A percentile compares a stretch with the other conserved stretches of the same genome.
These are phyloP conservation scores for Folsomia candida DNA, from an alignment of 2,888 invertebrate genomes.

Conservation along the genomic window DNA sequence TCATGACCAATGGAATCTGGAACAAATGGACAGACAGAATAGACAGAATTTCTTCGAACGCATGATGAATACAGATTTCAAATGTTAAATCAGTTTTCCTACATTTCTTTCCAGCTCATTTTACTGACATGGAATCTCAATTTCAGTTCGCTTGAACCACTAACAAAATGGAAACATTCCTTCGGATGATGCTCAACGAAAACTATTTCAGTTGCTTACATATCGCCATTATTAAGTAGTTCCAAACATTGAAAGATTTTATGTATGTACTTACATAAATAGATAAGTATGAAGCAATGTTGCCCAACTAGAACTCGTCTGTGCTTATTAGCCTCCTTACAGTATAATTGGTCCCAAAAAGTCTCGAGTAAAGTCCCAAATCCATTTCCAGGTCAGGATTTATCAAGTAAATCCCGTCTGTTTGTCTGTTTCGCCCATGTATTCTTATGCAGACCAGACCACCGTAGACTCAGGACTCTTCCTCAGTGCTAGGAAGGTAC, in stretches of 20 bases:
- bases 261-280: too few species aligned
- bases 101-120: not conserved
- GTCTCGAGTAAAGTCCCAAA: not conserved
- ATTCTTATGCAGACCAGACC: not conserved
- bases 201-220: too few species aligned
- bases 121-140: not conserved
- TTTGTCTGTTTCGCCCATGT: not conserved
- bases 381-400: constrained; percentile 5
- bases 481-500: too few species aligned
- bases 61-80: constrained; percentile 15
- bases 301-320: too few species aligned
- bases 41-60: constrained; percentile 8
- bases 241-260: too few species aligned
- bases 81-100: constrained; percentile 11
- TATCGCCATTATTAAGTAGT: too few species aligned
- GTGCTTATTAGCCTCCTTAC: too few species aligned
- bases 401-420: constrained; percentile 4
- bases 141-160: not conserved
- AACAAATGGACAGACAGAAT: not conserved
- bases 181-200: too few species aligned
- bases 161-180: not conserved
- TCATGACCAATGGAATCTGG: constrained; percentile 9
- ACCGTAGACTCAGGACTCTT: not conserved
- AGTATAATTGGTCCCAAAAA: too few species aligned
- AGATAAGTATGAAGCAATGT: too few species aligned